Conservation (phyloP, 2,888 invertebrate species). For the Ormyrus nitidulus region DNA sequence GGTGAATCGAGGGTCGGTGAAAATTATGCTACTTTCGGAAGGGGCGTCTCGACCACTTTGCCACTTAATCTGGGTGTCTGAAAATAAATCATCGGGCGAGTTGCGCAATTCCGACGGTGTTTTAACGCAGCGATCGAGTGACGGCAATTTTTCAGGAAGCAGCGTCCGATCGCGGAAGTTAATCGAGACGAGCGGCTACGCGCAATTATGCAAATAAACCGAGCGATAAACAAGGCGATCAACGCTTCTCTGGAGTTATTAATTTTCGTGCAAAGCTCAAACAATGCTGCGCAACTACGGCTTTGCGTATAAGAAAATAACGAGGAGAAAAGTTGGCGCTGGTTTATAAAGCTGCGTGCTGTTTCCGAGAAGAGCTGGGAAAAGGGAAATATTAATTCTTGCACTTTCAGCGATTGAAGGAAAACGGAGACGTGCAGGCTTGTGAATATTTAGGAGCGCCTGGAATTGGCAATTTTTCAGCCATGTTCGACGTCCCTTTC, state of each 20-base stretch:
- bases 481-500: too few relatives aligned
- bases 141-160: neutral
- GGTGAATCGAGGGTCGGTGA: neutral
- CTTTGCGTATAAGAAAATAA: too few relatives aligned
- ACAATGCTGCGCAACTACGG: too few relatives aligned
- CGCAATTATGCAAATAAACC: constrained; percentile 47
- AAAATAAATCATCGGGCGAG: neutral
- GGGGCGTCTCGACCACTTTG: neutral
- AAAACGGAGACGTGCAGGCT: too few relatives aligned
- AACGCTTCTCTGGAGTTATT: neutral
- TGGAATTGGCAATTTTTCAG: too few relatives aligned
- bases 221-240: constrained; percentile 12
- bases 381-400: too few relatives aligned
- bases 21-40: neutral
- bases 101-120: constrained; percentile 12
- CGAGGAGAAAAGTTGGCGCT: too few relatives aligned
- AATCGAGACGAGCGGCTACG: constrained; percentile 14
- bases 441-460: too few relatives aligned
- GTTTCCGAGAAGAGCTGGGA: too few relatives aligned
- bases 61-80: neutral
- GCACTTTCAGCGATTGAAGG: too few relatives aligned
- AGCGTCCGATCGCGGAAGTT: neutral
- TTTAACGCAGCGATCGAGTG: constrained; percentile 5
- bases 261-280: neutral
- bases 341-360: too few relatives aligned